Percentiles rank a stretch among this genome's conserved stretches.
phyloP scores from a whole-genome alignment of 2,888 invertebrate species.

The Iphiclides podalirius region DNA sequence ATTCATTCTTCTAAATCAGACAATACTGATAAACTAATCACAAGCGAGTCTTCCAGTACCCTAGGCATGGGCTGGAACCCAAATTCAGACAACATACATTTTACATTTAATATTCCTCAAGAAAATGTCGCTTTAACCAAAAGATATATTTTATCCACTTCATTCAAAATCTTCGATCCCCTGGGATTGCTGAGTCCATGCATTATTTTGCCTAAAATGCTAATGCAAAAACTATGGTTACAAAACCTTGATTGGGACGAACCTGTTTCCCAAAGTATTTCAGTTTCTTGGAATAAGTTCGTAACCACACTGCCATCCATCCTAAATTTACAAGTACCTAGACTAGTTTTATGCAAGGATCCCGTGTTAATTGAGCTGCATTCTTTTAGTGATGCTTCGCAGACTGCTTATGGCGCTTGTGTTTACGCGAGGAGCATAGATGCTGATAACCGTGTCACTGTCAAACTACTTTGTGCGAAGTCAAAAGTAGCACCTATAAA shows the following conservation, averaged over 20 bases:
- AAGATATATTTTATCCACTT: slow-evolving; percentile 26
- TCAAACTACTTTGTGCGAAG: no score
- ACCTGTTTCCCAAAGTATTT: slow-evolving; percentile 20
- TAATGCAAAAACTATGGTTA: slow-evolving; percentile 27
- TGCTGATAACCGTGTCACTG: no score
- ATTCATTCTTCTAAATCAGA: no score
- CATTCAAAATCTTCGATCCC: slow-evolving; percentile 25
- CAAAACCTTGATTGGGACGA: slow-evolving; percentile 26
- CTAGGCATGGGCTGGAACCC: slow-evolving; percentile 33
- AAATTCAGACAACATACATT: slow-evolving; percentile 22
- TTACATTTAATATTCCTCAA: slow-evolving; percentile 19
- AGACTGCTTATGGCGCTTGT: slow-evolving; percentile 23
- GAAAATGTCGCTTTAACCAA: slow-evolving; percentile 15
- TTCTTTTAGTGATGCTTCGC: slow-evolving; percentile 28
- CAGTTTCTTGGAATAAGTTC: slow-evolving; percentile 12
- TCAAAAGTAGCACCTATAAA: slow-evolving; percentile 27
- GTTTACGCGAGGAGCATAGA: slow-evolving; percentile 10
- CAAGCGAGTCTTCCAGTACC: no score
- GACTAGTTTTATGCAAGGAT: slow-evolving; percentile 12
- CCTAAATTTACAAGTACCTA: slow-evolving; percentile 13
- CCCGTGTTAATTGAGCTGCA: slow-evolving; percentile 23
- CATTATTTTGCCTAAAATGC: slow-evolving; percentile 23
- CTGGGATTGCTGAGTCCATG: slow-evolving; percentile 17
- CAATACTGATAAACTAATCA: no score
- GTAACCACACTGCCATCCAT: background rate